These are phyloP conservation scores for Steatocranus sp. DNA, from an alignment of 2,797 vertebrate genomes.

Conservation along the genomic window DNA sequence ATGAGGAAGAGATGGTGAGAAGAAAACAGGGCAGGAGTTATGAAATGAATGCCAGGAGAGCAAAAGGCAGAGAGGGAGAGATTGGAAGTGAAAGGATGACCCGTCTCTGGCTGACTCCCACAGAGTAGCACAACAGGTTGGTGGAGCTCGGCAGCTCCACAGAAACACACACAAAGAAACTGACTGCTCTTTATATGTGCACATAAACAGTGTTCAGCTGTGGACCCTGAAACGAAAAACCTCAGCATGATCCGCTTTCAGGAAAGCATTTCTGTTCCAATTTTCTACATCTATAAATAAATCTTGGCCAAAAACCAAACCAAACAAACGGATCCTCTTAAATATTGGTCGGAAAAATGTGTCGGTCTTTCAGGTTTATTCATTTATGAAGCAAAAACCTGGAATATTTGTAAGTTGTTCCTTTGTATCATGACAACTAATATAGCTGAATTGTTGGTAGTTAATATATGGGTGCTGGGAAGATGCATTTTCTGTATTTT, in stretches of 20 bases:
- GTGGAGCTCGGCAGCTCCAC: constrained; percentile 42
- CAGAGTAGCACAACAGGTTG: constrained; percentile 63
- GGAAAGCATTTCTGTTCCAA: neutral
- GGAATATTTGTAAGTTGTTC: neutral
- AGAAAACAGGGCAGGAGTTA: constrained; percentile 5
- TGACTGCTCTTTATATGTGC: constrained; percentile 25
- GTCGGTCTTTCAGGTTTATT: neutral
- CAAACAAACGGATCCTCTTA: neutral
- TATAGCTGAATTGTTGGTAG: neutral
- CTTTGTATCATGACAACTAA: neutral
- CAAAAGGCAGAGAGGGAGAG: constrained; percentile 11
- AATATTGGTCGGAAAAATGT: neutral
- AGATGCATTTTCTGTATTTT: neutral
- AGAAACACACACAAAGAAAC: constrained; percentile 1
- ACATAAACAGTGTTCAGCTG: constrained; percentile 1
- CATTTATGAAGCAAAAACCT: neutral
- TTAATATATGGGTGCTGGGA: neutral
- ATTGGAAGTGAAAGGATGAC: constrained; percentile 36
- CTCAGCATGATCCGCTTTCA: constrained; percentile 1
- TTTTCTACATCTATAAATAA: neutral
- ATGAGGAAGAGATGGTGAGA: constrained; percentile 11
- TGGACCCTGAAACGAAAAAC: neutral
- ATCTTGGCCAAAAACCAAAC: neutral
- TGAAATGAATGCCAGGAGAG: constrained; percentile 30
- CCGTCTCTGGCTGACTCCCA: constrained; percentile 43